Conservation (phyloP, 2,797 vertebrate genomes). For the Sebastes goodei region DNA sequence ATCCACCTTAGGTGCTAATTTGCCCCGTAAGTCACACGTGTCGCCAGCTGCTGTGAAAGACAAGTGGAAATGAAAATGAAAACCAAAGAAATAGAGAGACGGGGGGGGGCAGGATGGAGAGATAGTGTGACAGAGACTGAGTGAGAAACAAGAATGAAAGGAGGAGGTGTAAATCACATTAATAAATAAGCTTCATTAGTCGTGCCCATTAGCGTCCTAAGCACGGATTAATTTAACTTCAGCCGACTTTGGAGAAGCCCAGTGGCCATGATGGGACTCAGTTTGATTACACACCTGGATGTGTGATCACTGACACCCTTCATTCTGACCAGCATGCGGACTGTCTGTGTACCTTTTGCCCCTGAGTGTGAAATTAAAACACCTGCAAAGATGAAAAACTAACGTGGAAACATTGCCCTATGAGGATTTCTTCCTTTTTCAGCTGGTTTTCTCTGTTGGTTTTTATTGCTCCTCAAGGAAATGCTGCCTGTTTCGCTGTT, state of each 20-base stretch:
- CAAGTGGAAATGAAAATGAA: conserved; percentile 40
- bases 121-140: conserved; percentile 2
- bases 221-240: conserved; percentile 58
- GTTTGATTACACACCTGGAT: conserved; percentile 53
- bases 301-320: conserved; percentile 48
- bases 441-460: background rate
- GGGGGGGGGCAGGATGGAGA: background rate
- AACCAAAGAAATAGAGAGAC: background rate
- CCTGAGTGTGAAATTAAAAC: conserved; percentile 9
- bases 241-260: conserved; percentile 44
- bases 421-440: background rate
- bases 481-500: background rate
- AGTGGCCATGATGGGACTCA: conserved; percentile 26
- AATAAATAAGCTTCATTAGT: conserved; percentile 70
- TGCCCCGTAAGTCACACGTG: conserved; percentile 57
- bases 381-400: conserved; percentile 17
- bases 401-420: background rate
- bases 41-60: conserved; percentile 34
- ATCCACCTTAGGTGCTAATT: conserved; percentile 56
- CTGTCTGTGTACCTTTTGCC: conserved; percentile 2
- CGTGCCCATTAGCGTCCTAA: conserved; percentile 56
- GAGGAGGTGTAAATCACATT: conserved; percentile 63
- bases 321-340: background rate
- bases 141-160: conserved; percentile 30
- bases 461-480: background rate